These are phyloP conservation scores for Eristalis tenax DNA, from an alignment of 2,888 invertebrate genomes.

Conservation along the genomic window DNA sequence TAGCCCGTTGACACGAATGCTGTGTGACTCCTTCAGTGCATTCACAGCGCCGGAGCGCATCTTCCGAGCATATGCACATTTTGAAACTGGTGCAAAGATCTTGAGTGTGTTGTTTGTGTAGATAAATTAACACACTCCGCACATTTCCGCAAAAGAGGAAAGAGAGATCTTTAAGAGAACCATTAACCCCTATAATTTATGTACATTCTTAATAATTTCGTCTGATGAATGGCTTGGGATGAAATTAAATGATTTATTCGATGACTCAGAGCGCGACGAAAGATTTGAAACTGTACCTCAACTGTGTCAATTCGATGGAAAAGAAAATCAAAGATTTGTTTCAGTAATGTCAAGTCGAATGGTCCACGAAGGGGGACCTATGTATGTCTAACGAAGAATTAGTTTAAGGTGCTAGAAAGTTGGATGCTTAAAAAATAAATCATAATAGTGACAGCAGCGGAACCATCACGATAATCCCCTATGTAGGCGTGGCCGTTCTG, in stretches of 20 bases:
- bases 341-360: no score
- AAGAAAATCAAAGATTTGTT: neutral
- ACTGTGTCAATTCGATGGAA: neutral
- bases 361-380: no score
- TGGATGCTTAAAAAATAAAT: no score
- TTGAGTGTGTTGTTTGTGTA: neutral
- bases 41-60: neutral
- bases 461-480: no score
- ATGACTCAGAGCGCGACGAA: constrained; percentile 5
- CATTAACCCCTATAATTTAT: constrained; percentile 13
- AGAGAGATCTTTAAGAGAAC: neutral
- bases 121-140: neutral
- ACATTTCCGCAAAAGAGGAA: neutral
- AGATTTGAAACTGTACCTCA: neutral
- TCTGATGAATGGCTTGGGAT: neutral
- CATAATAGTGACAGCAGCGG: no score
- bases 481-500: no score
- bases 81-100: neutral
- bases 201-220: constrained; percentile 14
- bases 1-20: constrained; percentile 52
- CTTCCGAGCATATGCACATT: neutral
- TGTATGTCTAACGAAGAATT: no score
- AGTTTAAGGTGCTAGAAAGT: no score
- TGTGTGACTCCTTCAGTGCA: neutral
- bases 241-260: neutral